Conservation (phyloP, 2,888 invertebrate genomes). For the Drosophila lutescens region DNA sequence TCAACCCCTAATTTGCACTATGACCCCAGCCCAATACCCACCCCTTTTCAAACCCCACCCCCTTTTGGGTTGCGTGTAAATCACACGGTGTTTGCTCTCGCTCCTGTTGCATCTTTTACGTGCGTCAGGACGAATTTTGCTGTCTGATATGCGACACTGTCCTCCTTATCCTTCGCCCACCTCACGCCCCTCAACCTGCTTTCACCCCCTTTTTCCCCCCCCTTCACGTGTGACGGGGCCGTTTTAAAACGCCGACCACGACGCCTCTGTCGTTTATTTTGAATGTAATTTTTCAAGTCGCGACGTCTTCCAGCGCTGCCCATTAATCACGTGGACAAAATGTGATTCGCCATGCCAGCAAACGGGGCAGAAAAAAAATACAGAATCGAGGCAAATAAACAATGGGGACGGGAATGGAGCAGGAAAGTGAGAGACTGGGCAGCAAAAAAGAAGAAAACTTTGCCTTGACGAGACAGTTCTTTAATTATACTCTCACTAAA, state of each 20-base stretch:
- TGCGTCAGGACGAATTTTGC: conserved; percentile 46
- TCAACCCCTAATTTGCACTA: conserved; percentile 75
- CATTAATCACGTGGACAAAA: conserved; percentile 76
- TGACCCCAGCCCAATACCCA: conserved; percentile 24
- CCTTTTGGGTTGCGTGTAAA: conserved; percentile 66
- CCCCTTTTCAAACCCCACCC: conserved; percentile 1
- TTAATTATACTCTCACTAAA: conserved; percentile 57
- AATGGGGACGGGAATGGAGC: conserved; percentile 15
- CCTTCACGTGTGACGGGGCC: conserved; percentile 69
- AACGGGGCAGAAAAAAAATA: conserved; percentile 6
- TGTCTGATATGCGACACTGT: conserved; percentile 30
- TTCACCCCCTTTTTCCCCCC: not conserved
- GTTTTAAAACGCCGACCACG: conserved; percentile 62
- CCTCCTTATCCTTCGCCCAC: conserved; percentile 41
- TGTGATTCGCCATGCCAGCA: conserved; percentile 60
- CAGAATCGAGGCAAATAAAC: conserved; percentile 34
- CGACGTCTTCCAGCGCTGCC: conserved; percentile 73
- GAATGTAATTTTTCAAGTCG: conserved; percentile 78
- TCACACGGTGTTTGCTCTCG: conserved; percentile 76
- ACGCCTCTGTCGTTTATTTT: conserved; percentile 69
- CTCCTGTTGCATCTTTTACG: conserved; percentile 80
- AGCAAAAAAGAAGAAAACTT: conserved; percentile 38
- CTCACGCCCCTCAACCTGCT: conserved; percentile 1
- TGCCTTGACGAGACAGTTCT: conserved; percentile 42
- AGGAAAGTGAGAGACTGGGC: not conserved